A percentile compares a stretch with the other conserved stretches of the same genome.
Evolutionary conservation across 2,113 vertebrate genomes (phyloP).

Genomic region (Mobula hypostoma): DNA sequence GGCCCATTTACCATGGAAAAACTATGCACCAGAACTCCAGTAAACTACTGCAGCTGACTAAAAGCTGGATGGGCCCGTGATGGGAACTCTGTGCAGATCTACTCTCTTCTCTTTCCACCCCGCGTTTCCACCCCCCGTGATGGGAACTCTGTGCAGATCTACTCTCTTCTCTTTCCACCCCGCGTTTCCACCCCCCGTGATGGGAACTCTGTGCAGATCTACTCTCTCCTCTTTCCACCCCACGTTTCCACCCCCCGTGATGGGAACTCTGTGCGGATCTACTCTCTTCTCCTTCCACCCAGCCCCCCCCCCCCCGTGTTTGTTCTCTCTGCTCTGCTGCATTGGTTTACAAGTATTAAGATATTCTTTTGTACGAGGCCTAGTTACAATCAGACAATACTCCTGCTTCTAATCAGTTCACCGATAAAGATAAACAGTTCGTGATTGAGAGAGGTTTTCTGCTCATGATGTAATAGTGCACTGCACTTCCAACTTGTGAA

Average conservation of each 20-base stretch:
- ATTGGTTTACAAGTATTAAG: neutral
- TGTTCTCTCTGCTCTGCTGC: neutral
- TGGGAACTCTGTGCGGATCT: neutral
- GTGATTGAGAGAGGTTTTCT: neutral
- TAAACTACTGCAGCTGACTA: neutral
- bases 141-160: no score
- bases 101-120: neutral
- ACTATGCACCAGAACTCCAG: neutral
- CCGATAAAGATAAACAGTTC: slow-evolving; percentile 18
- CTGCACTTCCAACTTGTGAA: neutral
- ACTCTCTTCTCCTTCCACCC: neutral
- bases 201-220: no score
- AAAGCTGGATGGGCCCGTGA: neutral
- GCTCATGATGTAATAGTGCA: neutral
- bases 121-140: neutral
- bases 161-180: no score
- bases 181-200: no score
- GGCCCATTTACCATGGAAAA: neutral
- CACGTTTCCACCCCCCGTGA: neutral
- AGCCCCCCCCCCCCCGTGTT: no score
- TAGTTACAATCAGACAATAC: neutral
- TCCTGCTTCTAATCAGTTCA: neutral
- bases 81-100: neutral
- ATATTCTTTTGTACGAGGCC: neutral
- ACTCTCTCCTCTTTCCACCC: no score